A percentile compares a stretch with the other conserved stretches of the same genome.
Conservation (phyloP, 2,888 invertebrate genomes). For the Dasypolia templi region DNA sequence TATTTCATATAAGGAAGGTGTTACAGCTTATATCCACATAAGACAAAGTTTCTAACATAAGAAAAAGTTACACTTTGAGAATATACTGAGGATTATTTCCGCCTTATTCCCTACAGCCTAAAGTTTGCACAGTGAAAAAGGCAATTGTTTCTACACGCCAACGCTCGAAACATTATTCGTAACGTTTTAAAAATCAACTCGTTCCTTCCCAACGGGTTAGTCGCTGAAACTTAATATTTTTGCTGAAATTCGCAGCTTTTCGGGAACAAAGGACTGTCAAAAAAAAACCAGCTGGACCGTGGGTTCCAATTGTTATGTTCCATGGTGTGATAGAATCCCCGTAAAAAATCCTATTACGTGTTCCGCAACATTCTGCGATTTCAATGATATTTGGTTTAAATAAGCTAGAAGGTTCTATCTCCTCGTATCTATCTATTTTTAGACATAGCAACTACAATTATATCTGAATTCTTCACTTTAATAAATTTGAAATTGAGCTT, state of each 20-base stretch:
- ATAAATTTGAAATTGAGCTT: conserved; percentile 31
- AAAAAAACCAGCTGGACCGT: conserved; percentile 68
- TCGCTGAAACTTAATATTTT: conserved; percentile 74
- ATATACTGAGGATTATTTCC: conserved; percentile 66
- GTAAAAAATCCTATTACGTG: background rate
- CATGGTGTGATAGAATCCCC: background rate
- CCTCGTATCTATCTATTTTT: background rate
- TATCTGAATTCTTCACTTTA: conserved; percentile 23
- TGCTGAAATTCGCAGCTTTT: conserved; percentile 62
- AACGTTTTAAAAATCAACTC: conserved; percentile 66
- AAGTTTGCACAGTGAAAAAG: conserved; percentile 59
- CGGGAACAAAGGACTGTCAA: conserved; percentile 73
- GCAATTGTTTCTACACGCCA: conserved; percentile 60
- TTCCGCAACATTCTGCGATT: background rate
- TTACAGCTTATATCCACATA: conserved; percentile 13
- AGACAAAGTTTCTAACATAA: conserved; percentile 37
- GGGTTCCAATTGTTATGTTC: conserved; percentile 32
- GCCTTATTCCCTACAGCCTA: conserved; percentile 54
- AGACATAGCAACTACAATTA: conserved; percentile 16
- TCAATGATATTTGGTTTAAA: background rate
- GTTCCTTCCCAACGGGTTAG: conserved; percentile 59
- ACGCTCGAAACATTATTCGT: conserved; percentile 62
- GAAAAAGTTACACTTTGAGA: conserved; percentile 53
- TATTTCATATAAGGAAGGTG: background rate
- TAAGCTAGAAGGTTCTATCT: background rate